Percentiles rank a stretch among this genome's conserved stretches.
Conservation (phyloP, 35 echinoderm and acorn worm species). For the Acanthaster planci region DNA sequence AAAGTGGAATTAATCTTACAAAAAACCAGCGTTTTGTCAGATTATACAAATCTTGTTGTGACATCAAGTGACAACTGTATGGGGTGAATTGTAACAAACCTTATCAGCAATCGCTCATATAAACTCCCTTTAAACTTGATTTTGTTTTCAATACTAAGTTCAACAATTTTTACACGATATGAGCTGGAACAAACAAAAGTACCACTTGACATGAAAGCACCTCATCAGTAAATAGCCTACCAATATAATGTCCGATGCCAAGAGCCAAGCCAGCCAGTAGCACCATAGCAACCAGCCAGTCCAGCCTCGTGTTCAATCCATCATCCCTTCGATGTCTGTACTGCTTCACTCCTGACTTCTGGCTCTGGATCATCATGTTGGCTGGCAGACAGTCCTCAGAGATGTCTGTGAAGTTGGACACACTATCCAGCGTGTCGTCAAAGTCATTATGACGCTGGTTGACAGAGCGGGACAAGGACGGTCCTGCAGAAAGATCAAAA, state of each 20-base stretch:
- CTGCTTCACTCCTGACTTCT: constrained; percentile 61
- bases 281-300: constrained; percentile 50
- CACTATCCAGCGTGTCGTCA: constrained; percentile 31
- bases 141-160: too few relatives aligned
- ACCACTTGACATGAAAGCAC: too few relatives aligned
- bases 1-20: too few relatives aligned
- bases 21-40: too few relatives aligned
- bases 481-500: not conserved
- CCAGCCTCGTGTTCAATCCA: constrained; percentile 74
- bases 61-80: too few relatives aligned
- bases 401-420: constrained; percentile 47
- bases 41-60: too few relatives aligned
- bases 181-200: too few relatives aligned
- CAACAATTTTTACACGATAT: too few relatives aligned
- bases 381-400: constrained; percentile 72
- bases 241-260: constrained; percentile 87
- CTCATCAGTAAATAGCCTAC: constrained; percentile 39
- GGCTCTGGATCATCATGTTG: constrained; percentile 74
- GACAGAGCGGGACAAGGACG: not conserved
- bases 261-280: constrained; percentile 69
- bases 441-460: constrained; percentile 51
- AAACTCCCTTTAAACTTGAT: too few relatives aligned
- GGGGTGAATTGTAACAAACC: too few relatives aligned
- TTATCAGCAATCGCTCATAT: too few relatives aligned
- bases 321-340: constrained; percentile 81